Conservation (phyloP, 2,797 vertebrate species). For the Hydrolagus colliei region DNA sequence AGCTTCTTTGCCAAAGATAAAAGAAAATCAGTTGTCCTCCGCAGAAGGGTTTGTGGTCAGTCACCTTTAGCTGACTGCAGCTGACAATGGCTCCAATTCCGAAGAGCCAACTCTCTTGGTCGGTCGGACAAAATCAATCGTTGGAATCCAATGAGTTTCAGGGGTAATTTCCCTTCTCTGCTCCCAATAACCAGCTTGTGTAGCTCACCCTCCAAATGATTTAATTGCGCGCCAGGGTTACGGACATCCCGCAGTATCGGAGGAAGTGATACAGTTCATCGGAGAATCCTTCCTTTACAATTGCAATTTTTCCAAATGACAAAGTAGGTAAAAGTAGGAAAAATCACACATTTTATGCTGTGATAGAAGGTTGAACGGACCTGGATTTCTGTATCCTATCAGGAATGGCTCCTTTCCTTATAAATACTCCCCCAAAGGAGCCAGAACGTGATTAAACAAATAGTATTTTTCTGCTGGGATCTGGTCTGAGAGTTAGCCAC, state of each 20-base stretch:
- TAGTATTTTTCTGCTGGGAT: not conserved
- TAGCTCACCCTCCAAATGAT: no score
- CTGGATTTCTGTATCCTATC: no score
- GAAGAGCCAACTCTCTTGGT: not conserved
- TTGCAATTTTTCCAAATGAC: no score
- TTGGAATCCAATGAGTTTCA: not conserved
- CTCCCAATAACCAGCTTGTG: no score
- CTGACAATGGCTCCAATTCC: not conserved
- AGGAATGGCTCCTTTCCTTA: no score
- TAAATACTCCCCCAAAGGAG: no score
- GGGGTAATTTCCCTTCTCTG: no score
- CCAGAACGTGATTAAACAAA: no score
- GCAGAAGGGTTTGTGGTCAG: not conserved
- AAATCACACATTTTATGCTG: not conserved
- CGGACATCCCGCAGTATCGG: not conserved
- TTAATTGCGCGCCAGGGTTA: not conserved
- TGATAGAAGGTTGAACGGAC: not conserved
- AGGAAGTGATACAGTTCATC: not conserved
- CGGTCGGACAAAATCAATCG: not conserved
- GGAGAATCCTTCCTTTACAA: not conserved
- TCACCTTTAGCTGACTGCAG: not conserved
- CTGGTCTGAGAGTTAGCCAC: not conserved
- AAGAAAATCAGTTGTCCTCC: not conserved
- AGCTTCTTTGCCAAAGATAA: no score
- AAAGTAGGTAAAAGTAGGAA: not conserved